These are phyloP conservation scores for Cantharis rustica DNA, from an alignment of 2,888 invertebrate genomes.

Conservation along the genomic window DNA sequence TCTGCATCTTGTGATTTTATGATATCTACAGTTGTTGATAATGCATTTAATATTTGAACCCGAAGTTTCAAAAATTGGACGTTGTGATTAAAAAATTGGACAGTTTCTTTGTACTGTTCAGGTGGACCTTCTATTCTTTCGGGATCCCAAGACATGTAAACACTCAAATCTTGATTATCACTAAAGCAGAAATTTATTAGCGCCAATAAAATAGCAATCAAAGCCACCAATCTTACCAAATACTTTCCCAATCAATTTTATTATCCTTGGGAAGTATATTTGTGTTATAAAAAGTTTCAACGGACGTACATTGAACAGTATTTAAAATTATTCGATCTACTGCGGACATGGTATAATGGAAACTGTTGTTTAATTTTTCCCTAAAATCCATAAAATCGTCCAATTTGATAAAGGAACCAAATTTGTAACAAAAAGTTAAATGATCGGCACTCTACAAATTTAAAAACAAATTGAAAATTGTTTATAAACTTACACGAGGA, in stretches of 20 bases:
- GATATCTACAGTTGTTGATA: constrained; percentile 44
- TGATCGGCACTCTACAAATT: constrained; percentile 80
- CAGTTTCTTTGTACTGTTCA: constrained; percentile 50
- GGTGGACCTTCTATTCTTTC: constrained; percentile 52
- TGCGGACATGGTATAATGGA: constrained; percentile 72
- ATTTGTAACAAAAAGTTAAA: constrained; percentile 90
- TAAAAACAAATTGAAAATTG: not conserved
- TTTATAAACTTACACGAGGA: constrained; percentile 34
- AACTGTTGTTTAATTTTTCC: constrained; percentile 78
- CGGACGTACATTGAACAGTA: constrained; percentile 61
- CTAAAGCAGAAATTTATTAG: constrained; percentile 48
- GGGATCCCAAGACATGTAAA: constrained; percentile 74
- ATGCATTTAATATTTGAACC: constrained; percentile 42
- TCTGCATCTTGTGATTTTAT: constrained; percentile 46
- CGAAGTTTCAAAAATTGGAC: constrained; percentile 48
- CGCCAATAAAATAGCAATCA: not conserved
- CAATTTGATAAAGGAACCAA: constrained; percentile 91
- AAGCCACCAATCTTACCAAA: constrained; percentile 49
- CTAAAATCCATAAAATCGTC: constrained; percentile 87
- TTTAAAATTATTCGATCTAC: constrained; percentile 74
- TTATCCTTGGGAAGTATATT: constrained; percentile 65
- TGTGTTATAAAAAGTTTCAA: constrained; percentile 62
- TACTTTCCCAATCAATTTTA: constrained; percentile 63
- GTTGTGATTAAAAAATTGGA: constrained; percentile 46
- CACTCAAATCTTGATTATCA: constrained; percentile 80